Evolutionary conservation across 1,140 invertebrate genomes (phyloP).

Genomic region (Trypoxylus dichotomus): DNA sequence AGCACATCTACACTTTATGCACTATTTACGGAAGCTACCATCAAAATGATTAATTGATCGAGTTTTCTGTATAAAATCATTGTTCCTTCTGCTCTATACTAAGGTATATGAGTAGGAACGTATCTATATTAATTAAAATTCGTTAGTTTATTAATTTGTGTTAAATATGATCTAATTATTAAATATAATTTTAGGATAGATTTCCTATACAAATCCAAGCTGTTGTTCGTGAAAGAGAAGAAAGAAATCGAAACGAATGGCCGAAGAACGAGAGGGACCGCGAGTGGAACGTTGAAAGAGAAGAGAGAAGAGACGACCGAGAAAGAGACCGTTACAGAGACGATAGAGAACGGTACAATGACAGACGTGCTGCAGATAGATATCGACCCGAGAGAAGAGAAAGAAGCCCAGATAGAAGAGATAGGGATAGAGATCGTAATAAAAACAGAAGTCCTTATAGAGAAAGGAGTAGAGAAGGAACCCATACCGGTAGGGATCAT

Average conservation of each 20-base stretch:
- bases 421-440: slow-evolving; percentile 34
- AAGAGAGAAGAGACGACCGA: slow-evolving; percentile 49
- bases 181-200: slow-evolving; percentile 35
- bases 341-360: slow-evolving; percentile 33
- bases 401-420: slow-evolving; percentile 34
- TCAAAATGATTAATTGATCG: too few species aligned
- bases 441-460: slow-evolving; percentile 36
- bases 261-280: slow-evolving; percentile 45
- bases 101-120: too few species aligned
- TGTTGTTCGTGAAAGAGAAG: slow-evolving; percentile 45
- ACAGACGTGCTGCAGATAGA: not conserved
- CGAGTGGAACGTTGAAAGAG: slow-evolving; percentile 49
- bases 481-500: slow-evolving; percentile 34
- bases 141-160: too few species aligned
- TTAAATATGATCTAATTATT: too few species aligned
- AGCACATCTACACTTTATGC: too few species aligned
- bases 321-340: slow-evolving; percentile 49
- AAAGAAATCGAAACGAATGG: slow-evolving; percentile 48
- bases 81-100: too few species aligned
- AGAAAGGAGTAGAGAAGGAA: slow-evolving; percentile 23
- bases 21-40: too few species aligned
- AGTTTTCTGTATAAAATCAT: too few species aligned
- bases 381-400: slow-evolving; percentile 29
- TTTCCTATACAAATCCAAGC: slow-evolving; percentile 48
- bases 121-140: too few species aligned